A percentile compares a stretch with the other conserved stretches of the same genome.
These are phyloP conservation scores for Synanthedon tipuliformis DNA, from an alignment of 2,888 invertebrate species.

Conservation along the genomic window DNA sequence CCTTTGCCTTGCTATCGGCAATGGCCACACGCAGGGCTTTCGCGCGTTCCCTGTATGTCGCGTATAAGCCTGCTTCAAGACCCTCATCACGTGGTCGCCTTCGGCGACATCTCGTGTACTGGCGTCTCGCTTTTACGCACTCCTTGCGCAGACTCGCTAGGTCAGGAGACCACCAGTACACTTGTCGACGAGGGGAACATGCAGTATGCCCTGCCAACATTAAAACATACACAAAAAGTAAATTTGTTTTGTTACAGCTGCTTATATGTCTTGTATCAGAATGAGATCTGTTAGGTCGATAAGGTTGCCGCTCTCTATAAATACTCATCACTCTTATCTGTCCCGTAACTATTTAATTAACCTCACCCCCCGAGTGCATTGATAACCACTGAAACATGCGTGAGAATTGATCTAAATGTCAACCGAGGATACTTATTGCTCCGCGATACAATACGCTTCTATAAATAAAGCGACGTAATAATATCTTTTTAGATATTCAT, in stretches of 20 bases:
- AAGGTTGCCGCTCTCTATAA: constrained; percentile 45
- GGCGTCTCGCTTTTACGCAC: too few species aligned
- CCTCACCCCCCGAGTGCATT: constrained; percentile 44
- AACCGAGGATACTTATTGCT: constrained; percentile 1
- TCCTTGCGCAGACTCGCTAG: too few species aligned
- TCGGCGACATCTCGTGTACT: too few species aligned
- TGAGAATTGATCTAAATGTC: constrained; percentile 27
- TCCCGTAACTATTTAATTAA: constrained; percentile 62
- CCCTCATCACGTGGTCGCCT: too few species aligned
- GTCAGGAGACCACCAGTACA: too few species aligned
- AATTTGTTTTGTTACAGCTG: not conserved
- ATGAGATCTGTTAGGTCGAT: constrained; percentile 55
- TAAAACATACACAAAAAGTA: too few species aligned
- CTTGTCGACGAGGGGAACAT: too few species aligned
- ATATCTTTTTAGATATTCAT: not conserved
- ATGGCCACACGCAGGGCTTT: too few species aligned
- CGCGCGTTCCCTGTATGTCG: too few species aligned
- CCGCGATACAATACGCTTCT: not conserved
- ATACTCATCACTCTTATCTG: constrained; percentile 52
- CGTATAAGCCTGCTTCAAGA: too few species aligned
- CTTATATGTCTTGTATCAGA: constrained; percentile 15
- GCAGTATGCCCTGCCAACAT: too few species aligned
- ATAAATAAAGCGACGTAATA: not conserved
- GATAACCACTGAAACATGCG: constrained; percentile 44
- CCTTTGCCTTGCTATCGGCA: too few species aligned